Conservation (phyloP, 2,888 invertebrate genomes). For the Thalpophila matura region DNA sequence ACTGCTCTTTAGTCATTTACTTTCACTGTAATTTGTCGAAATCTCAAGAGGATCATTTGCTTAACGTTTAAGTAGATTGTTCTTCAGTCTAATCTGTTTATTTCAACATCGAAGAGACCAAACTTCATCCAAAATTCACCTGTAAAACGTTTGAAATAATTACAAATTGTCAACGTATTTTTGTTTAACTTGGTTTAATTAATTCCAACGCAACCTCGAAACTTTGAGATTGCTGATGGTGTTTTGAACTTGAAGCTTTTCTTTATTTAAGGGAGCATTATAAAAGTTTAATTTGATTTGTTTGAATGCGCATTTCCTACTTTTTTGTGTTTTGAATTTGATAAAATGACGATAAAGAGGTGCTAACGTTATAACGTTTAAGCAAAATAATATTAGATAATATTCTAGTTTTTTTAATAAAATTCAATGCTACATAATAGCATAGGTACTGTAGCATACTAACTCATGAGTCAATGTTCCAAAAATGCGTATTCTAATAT, state of each 20-base stretch:
- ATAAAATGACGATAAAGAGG: not conserved
- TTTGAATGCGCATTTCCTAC: conserved; percentile 8
- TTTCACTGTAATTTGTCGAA: conserved; percentile 7
- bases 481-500: not conserved
- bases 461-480: not conserved
- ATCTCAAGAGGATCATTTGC: conserved; percentile 25
- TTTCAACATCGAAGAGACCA: conserved; percentile 27
- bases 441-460: no score
- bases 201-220: conserved; percentile 53
- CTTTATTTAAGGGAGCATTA: conserved; percentile 35
- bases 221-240: conserved; percentile 54
- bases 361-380: not conserved
- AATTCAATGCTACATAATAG: no score
- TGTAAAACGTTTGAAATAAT: conserved; percentile 53
- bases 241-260: conserved; percentile 44
- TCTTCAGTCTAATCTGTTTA: conserved; percentile 41
- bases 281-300: conserved; percentile 50
- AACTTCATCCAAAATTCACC: conserved; percentile 25
- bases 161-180: conserved; percentile 60
- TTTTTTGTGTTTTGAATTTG: conserved; percentile 6
- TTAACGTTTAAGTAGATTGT: conserved; percentile 33
- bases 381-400: no score
- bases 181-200: conserved; percentile 58
- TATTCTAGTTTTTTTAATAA: no score
- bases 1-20: conserved; percentile 10